Percentiles rank a stretch among this genome's conserved stretches.
Evolutionary conservation across 2,113 vertebrate species (phyloP).

Genomic region (Chaetura pelagica): DNA sequence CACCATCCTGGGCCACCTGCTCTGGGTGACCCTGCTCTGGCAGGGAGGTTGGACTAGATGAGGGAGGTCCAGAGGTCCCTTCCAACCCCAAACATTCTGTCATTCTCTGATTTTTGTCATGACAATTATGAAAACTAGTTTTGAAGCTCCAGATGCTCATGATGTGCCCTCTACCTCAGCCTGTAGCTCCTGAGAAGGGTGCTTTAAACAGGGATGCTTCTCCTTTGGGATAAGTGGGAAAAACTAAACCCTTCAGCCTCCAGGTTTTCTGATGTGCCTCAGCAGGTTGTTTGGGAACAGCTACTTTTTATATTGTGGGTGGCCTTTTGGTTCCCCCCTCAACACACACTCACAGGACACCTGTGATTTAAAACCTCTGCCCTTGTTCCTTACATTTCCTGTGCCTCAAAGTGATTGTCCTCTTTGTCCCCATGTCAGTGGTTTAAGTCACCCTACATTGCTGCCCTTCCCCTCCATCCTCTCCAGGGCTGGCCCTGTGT

Average conservation of each 20-base stretch:
- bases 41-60: too few species aligned
- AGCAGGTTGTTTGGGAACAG: background rate
- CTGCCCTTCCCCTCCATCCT: background rate
- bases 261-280: too few species aligned
- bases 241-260: background rate
- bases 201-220: background rate
- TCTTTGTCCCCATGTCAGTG: background rate
- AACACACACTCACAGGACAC: background rate
- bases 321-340: background rate
- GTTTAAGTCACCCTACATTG: background rate
- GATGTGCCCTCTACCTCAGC: background rate
- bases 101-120: background rate
- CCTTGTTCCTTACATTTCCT: accelerated
- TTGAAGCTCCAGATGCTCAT: background rate
- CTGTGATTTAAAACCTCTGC: background rate
- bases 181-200: background rate
- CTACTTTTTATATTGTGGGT: background rate
- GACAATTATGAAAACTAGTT: background rate
- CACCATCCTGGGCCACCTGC: too few species aligned
- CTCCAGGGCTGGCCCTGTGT: constrained; percentile 83
- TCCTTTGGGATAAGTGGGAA: background rate
- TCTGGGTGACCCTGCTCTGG: too few species aligned
- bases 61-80: too few species aligned
- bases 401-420: background rate
- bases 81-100: too few species aligned